phyloP scores from a whole-genome alignment of 2,888 invertebrate genomes.

The Agrilus mali region DNA sequence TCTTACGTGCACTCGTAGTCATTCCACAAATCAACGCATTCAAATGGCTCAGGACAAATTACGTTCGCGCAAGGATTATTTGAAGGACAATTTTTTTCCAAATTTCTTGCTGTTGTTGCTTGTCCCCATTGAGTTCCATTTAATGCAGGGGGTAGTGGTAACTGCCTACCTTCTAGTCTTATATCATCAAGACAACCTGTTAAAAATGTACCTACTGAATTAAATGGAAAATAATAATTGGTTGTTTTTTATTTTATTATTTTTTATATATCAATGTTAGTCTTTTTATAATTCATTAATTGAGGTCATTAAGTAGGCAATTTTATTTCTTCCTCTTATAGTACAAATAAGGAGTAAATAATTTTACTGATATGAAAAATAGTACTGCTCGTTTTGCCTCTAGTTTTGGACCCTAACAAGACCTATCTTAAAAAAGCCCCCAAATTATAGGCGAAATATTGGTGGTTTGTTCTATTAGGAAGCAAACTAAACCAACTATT shows the following conservation, averaged over 20 bases:
- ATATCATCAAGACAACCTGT: constrained; percentile 72
- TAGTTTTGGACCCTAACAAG: too few species aligned
- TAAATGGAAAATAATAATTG: neutral
- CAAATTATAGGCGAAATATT: too few species aligned
- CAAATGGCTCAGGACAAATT: constrained; percentile 85
- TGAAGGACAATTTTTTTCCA: constrained; percentile 86
- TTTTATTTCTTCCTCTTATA: too few species aligned
- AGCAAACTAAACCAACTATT: too few species aligned
- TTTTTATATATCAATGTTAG: too few species aligned
- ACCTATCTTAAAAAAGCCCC: too few species aligned
- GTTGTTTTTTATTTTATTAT: too few species aligned
- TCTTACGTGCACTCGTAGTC: constrained; percentile 98
- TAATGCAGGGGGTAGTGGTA: constrained; percentile 89
- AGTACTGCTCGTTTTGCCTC: too few species aligned
- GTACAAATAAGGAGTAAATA: too few species aligned
- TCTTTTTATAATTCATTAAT: neutral
- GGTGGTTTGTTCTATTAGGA: too few species aligned
- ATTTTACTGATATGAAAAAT: too few species aligned
- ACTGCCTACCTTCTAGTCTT: constrained; percentile 84
- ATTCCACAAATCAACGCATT: constrained; percentile 95
- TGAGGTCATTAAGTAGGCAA: too few species aligned
- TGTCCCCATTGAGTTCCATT: constrained; percentile 94
- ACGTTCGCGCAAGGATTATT: constrained; percentile 92
- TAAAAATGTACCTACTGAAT: constrained; percentile 1
- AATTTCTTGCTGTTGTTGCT: constrained; percentile 84